These are phyloP conservation scores for Charanyca ferruginea DNA, from an alignment of 2,888 invertebrate genomes.

Conservation along the genomic window DNA sequence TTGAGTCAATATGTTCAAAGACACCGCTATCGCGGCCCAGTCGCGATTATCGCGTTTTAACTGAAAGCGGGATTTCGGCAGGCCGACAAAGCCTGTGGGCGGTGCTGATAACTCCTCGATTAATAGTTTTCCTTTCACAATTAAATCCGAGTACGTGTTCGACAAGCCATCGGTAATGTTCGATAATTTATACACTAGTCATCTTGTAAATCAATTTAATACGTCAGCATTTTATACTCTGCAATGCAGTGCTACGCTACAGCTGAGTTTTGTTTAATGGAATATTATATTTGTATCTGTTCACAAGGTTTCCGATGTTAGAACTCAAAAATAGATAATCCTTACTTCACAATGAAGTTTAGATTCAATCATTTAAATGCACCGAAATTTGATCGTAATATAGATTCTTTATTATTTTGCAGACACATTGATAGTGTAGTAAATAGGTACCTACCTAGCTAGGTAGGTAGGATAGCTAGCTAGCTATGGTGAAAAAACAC, in stretches of 20 bases:
- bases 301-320: too few species aligned
- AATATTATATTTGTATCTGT: not conserved
- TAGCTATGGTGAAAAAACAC: not conserved
- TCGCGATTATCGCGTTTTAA: conserved; percentile 84
- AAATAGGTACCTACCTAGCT: not conserved
- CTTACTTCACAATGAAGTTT: too few species aligned
- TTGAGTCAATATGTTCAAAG: conserved; percentile 87
- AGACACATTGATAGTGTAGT: not conserved
- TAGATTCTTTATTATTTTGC: too few species aligned
- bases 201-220: conserved; percentile 62
- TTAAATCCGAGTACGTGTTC: conserved; percentile 78
- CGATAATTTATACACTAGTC: conserved; percentile 80
- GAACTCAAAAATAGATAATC: too few species aligned
- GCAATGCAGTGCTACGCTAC: not conserved
- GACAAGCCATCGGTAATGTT: conserved; percentile 79
- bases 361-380: too few species aligned
- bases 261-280: not conserved
- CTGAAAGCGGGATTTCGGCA: conserved; percentile 88
- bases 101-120: conserved; percentile 83
- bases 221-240: conserved; percentile 2
- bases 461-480: too few species aligned
- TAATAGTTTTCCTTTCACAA: conserved; percentile 87
- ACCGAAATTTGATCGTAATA: too few species aligned
- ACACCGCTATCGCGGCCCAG: conserved; percentile 84
- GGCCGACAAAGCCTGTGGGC: conserved; percentile 85